Percentiles rank a stretch among this genome's conserved stretches.
Evolutionary conservation across 1,140 invertebrate species (phyloP).

Genomic region (Idris sp.): DNA sequence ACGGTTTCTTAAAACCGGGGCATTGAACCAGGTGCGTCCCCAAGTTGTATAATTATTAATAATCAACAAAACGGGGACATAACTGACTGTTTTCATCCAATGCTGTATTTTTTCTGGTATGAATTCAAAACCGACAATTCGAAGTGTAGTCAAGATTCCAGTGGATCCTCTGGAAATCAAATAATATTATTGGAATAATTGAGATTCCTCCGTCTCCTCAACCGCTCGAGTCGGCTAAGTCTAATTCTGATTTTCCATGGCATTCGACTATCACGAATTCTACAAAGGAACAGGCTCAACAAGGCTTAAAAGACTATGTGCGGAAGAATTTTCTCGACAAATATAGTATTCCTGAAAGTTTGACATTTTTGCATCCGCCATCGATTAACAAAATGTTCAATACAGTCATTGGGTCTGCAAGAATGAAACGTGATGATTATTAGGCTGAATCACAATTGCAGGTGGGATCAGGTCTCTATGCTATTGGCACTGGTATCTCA

Average conservation of each 20-base stretch:
- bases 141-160: conserved; percentile 1
- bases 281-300: conserved; percentile 2
- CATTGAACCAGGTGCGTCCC: conserved; percentile 7
- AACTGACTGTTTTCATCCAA: conserved; percentile 8
- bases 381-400: not conserved
- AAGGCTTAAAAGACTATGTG: not conserved
- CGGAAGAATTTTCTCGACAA: not conserved
- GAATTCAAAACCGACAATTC: conserved; percentile 4
- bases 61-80: conserved; percentile 3
- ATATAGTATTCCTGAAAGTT: not conserved
- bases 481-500: conserved; percentile 18
- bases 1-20: conserved; percentile 9
- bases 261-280: not conserved
- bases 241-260: conserved; percentile 2
- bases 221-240: not conserved
- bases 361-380: conserved; percentile 4
- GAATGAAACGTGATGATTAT: conserved; percentile 11
- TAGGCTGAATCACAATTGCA: conserved; percentile 11
- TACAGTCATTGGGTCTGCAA: not conserved
- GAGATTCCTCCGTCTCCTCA: not conserved
- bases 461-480: conserved; percentile 7
- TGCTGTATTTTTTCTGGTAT: conserved; percentile 5
- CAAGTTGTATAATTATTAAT: not conserved
- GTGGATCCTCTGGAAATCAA: not conserved
- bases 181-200: not conserved